Evolutionary conservation across 2,797 vertebrate species (phyloP), one percentile per base, ranked within the genome.

Genomic region (Rhabdophis nuchalis): DNA sequence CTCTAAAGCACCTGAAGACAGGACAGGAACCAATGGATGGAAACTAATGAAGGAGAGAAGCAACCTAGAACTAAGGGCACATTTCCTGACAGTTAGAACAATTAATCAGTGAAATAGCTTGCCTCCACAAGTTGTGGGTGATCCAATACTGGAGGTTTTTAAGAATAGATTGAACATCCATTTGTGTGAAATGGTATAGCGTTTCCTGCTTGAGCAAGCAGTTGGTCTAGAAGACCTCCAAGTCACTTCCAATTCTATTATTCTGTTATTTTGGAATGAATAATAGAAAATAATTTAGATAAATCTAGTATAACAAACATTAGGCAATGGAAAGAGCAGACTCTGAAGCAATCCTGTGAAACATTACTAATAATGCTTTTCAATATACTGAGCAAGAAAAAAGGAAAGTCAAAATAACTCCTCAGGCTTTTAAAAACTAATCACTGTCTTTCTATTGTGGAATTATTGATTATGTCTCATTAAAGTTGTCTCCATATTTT

Each of bases 241-340:
- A 61, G 60, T 61, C 4, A 61, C 4, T 29, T 61, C 60, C 60
- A 61, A n/a, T 11, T 29, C 60, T 61, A 61, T 61, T 61, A 61
- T 61, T 61, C 60, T 61, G 27, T 61, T 61, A 29, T 11, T 61
- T 61, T 61, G 27, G 64, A 72, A 72, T 72, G n/a, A 72, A 72
- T 72, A 36, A 94, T 29, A 92, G 90, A 93, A 96, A 95, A 92
- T 6, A 93, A 94, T 90, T 85, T 93, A n/a, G 57, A 88, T 95
- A 95, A 95, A 92, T 95, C 93, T 93, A 94, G 89, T 89, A 95
- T 82, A 57, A 77, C 93, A 96, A 95, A 96, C 93, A 96, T 85
- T 92, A 93, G 54, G 58, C 94, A 93, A 90, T 77, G 61, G 90
- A 95, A 96, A 95, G 94, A 93, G 94, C 87, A 93, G 92, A 90